phyloP scores from a whole-genome alignment of 2,797 vertebrate species.

The Pygocentrus nattereri region DNA sequence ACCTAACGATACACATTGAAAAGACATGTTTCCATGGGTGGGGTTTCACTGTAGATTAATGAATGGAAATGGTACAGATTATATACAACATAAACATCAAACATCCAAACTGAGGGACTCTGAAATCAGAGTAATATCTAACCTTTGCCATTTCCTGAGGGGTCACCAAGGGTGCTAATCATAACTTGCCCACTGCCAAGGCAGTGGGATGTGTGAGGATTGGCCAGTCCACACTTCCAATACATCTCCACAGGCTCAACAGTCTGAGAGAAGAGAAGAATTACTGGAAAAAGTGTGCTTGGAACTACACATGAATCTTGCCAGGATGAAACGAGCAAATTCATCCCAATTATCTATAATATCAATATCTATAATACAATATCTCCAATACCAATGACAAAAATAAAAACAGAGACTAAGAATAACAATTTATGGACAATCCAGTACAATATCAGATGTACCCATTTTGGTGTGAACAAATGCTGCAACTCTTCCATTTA shows the following conservation, averaged over 20 bases:
- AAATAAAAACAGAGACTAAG: too few relatives aligned
- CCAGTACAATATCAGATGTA: too few relatives aligned
- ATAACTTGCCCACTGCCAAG: constrained; percentile 90
- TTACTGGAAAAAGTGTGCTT: not conserved
- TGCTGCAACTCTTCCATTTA: too few relatives aligned
- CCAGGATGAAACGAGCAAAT: not conserved
- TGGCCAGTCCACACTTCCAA: constrained; percentile 82
- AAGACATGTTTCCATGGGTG: too few relatives aligned
- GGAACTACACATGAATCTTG: not conserved
- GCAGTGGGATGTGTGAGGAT: constrained; percentile 91
- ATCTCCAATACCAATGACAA: too few relatives aligned
- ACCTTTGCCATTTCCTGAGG: constrained; percentile 89
- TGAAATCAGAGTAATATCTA: constrained; percentile 14
- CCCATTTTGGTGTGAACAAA: too few relatives aligned
- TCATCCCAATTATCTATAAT: too few relatives aligned
- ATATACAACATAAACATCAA: too few relatives aligned
- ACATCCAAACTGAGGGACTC: not conserved
- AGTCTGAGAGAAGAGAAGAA: constrained; percentile 69
- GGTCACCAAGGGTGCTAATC: constrained; percentile 90
- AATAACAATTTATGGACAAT: too few relatives aligned
- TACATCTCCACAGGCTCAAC: constrained; percentile 86
- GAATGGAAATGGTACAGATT: too few relatives aligned
- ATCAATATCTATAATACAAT: too few relatives aligned
- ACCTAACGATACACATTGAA: constrained; percentile 70
- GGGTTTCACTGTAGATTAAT: too few relatives aligned